Evolutionary conservation across 1,140 invertebrate genomes (phyloP), one percentile per base, ranked within the genome.

Genomic region (Bombus impatiens): DNA sequence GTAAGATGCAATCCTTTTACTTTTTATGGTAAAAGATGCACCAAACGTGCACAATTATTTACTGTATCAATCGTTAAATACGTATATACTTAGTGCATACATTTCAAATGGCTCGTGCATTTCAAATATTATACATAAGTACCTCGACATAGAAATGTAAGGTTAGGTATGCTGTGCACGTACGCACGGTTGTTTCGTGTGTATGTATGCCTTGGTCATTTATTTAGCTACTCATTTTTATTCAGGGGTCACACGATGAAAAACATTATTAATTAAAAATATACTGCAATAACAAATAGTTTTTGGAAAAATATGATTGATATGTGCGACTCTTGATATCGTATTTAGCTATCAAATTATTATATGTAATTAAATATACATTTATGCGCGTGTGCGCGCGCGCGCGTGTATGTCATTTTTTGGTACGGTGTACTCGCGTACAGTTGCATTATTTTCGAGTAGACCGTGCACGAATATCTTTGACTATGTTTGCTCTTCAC

Each of bases 101-200:
- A 57, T 72, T 53, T 53, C 47, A 22, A 22, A 71, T 71, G 15
- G 28, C 67, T n/a, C 35, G 25, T n/a, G 37, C 22, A 59, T 57
- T 62, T 67, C 57, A 80, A 84, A 84, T 84, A 72, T 67, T n/a
- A 53, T n/a, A 62, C 59, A 13, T 13, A 62, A n/a, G 59, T 78
- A 84, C 62, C 75, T 71, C 40, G 22, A 57, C 32, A 22, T 47
- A 78, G 25, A n/a, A 40, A 57, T n/a, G 8, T 84, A 37, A 84
- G 83, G 83, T 84, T 84, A 84, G 83, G 53, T 65, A 44, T 22
- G 15, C 10, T 47, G 74, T 37, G 42, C 37, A 75, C 13, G 62
- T 28, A 44, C 28, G 35, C 44, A 3, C 9, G 18, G 6, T 32
- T 44, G 4, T 12, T 44, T 37, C 22, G 15, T 65, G 22, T 37